Evolutionary conservation across 2,797 vertebrate species (phyloP).

Genomic region (Lutra lutra): DNA sequence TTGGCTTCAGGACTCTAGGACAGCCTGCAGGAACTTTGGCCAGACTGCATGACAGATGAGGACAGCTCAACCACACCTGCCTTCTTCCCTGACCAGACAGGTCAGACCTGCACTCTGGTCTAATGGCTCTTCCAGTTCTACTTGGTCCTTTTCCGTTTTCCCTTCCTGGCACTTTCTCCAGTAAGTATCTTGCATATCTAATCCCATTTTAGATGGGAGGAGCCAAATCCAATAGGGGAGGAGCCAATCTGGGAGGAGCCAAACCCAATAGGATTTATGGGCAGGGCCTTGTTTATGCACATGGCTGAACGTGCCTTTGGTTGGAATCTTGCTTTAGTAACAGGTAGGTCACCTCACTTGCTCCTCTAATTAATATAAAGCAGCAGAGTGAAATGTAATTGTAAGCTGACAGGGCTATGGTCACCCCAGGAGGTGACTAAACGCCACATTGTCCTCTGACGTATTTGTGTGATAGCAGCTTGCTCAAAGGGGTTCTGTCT

Average conservation of each 20-base stretch:
- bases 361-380: slow-evolving; percentile 70
- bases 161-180: not conserved
- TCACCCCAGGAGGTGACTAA: slow-evolving; percentile 62
- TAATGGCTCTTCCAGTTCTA: not conserved
- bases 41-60: not conserved
- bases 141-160: not conserved
- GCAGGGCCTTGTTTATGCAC: not conserved
- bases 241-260: not conserved
- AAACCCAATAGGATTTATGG: not conserved
- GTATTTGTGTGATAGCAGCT: slow-evolving; percentile 69
- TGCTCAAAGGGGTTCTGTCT: slow-evolving; percentile 6
- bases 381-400: slow-evolving; percentile 60
- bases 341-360: slow-evolving; percentile 57
- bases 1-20: not conserved
- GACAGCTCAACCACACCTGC: not conserved
- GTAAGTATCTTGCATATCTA: not conserved
- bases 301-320: not conserved
- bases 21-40: not conserved
- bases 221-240: not conserved
- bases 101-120: not conserved
- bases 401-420: slow-evolving; percentile 30
- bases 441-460: slow-evolving; percentile 72
- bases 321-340: not conserved
- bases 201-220: not conserved
- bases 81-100: not conserved